phyloP scores from a whole-genome alignment of 1,140 invertebrate genomes.

The Zaprionus ghesquierei region DNA sequence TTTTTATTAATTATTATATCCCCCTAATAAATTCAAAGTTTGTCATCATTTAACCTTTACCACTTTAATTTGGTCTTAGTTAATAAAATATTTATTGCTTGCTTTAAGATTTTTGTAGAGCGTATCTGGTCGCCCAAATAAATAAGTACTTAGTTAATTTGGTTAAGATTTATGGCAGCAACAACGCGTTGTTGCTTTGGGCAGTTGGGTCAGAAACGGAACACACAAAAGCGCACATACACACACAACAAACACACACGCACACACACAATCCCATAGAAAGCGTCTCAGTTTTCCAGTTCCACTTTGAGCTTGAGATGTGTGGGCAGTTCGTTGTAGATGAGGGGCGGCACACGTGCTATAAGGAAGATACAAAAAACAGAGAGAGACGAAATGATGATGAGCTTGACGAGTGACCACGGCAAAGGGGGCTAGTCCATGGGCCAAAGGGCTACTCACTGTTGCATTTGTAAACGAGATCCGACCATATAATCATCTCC shows the following conservation, averaged over 20 bases:
- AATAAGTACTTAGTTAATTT: conserved; percentile 57
- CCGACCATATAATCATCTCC: conserved; percentile 98
- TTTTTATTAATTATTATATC: no score
- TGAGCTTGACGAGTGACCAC: conserved; percentile 11
- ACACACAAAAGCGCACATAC: neutral
- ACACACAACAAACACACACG: neutral
- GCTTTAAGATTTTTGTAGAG: conserved; percentile 6
- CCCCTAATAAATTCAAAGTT: neutral
- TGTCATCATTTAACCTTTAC: neutral
- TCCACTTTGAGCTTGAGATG: conserved; percentile 87
- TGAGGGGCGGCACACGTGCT: conserved; percentile 91
- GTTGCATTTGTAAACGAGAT: conserved; percentile 96
- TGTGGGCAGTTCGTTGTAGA: conserved; percentile 90
- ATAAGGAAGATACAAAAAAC: conserved; percentile 52
- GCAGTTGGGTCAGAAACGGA: conserved; percentile 8
- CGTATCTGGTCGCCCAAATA: conserved; percentile 16
- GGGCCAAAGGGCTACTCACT: conserved; percentile 85
- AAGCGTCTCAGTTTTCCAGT: conserved; percentile 83
- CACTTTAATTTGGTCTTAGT: neutral
- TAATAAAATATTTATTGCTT: conserved; percentile 22
- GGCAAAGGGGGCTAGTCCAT: neutral
- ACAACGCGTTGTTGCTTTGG: conserved; percentile 12
- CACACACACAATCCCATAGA: neutral
- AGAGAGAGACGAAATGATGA: neutral
- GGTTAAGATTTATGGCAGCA: conserved; percentile 66